Percentiles rank a stretch among this genome's conserved stretches.
These are phyloP conservation scores for Sterna hirundo DNA, from an alignment of 2,113 vertebrate species.

Conservation along the genomic window DNA sequence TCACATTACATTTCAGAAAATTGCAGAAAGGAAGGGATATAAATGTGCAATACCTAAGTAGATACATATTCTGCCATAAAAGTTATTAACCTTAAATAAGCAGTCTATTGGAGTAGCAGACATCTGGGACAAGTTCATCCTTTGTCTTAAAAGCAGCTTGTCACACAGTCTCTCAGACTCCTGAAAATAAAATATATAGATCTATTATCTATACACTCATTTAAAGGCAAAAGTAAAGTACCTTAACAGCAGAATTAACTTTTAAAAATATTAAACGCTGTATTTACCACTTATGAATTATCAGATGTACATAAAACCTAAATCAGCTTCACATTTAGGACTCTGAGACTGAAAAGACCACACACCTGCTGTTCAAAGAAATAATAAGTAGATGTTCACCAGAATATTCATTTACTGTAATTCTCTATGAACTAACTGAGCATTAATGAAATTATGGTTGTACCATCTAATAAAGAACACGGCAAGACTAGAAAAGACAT, in stretches of 20 bases:
- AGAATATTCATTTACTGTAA: background rate
- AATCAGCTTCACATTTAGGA: background rate
- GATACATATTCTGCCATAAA: background rate
- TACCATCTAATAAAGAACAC: background rate
- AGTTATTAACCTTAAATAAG: conserved; percentile 87
- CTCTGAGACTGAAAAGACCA: background rate
- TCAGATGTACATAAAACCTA: background rate
- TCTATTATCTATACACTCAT: background rate
- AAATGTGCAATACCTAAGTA: background rate
- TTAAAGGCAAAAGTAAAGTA: background rate
- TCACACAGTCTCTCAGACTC: conserved; percentile 80
- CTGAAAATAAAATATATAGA: conserved; percentile 63
- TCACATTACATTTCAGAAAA: background rate
- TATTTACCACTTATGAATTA: background rate
- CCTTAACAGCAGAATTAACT: background rate
- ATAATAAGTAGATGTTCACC: background rate
- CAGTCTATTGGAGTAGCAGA: conserved; percentile 84
- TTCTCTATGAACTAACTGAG: background rate
- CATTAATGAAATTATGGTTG: background rate
- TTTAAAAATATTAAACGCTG: background rate
- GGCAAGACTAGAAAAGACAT: background rate
- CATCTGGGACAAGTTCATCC: conserved; percentile 88
- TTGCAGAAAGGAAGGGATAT: background rate
- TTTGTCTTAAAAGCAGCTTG: conserved; percentile 84
- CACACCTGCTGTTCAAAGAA: background rate